A percentile compares a stretch with the other conserved stretches of the same genome.
phyloP scores from a whole-genome alignment of 2,113 vertebrate genomes.

The Casuarius casuarius region DNA sequence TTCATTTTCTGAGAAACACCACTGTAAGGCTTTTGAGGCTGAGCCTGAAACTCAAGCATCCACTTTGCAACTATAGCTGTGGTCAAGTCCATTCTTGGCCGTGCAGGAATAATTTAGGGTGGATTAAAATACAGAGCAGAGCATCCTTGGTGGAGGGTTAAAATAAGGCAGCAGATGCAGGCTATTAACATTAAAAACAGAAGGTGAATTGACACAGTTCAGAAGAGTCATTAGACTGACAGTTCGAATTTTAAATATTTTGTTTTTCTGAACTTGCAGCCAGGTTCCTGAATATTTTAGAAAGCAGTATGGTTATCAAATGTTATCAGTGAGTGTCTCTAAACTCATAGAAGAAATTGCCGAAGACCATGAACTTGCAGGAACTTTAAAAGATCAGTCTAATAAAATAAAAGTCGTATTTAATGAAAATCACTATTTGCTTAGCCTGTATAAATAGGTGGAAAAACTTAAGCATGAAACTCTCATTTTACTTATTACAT shows the following conservation, averaged over 20 bases:
- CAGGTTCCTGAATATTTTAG: neutral
- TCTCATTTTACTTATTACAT: neutral
- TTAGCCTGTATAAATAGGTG: conserved; percentile 48
- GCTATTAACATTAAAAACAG: neutral
- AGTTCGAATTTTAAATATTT: neutral
- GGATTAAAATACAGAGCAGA: neutral
- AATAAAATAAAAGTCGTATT: conserved; percentile 47
- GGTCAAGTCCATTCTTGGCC: neutral
- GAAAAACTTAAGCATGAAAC: neutral
- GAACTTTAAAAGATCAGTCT: conserved; percentile 31
- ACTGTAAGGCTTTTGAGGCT: neutral
- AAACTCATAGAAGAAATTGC: neutral
- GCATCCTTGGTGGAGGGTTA: neutral
- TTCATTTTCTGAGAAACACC: neutral
- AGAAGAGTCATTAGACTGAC: neutral
- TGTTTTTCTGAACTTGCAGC: neutral
- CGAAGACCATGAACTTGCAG: neutral
- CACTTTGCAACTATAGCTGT: neutral
- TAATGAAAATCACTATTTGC: conserved; percentile 27
- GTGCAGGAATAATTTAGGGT: neutral
- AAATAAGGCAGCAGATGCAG: neutral
- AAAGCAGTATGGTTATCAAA: neutral
- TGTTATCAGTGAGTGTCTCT: neutral
- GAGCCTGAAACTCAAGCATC: neutral
- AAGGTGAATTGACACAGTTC: neutral